Evolutionary conservation across 2,797 vertebrate species (phyloP).

Genomic region (Prunella strophiata): DNA sequence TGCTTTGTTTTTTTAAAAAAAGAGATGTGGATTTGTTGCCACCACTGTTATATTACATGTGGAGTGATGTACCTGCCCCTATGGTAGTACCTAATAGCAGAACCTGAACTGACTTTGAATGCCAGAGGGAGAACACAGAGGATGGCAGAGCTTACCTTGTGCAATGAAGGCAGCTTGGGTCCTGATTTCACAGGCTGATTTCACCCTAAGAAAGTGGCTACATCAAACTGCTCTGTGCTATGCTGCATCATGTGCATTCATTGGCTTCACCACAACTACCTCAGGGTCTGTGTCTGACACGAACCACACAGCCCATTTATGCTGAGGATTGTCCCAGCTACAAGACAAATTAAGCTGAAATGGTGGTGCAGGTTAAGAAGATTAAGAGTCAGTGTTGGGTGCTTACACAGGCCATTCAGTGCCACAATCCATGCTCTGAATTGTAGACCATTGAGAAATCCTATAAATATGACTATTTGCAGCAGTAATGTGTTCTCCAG

Average conservation of each 20-base stretch:
- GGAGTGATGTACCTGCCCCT: background rate
- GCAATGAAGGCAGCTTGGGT: background rate
- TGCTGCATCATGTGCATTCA: background rate
- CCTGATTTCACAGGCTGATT: background rate
- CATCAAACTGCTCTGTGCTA: background rate
- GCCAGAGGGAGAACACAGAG: background rate
- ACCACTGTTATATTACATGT: background rate
- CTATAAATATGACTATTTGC: background rate
- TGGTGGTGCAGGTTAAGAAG: background rate
- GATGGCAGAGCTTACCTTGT: background rate
- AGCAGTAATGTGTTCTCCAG: background rate
- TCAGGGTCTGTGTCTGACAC: background rate
- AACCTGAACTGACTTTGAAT: background rate
- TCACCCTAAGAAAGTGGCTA: background rate
- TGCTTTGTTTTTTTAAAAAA: background rate
- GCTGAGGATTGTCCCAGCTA: background rate
- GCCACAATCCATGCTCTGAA: background rate
- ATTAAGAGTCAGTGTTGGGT: background rate
- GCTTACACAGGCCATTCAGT: background rate
- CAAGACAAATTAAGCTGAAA: background rate
- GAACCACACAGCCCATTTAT: background rate
- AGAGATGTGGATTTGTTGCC: background rate
- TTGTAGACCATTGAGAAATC: background rate
- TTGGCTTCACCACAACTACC: background rate
- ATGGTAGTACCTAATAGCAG: background rate